A percentile compares a stretch with the other conserved stretches of the same genome.
Conservation (phyloP, 1,140 invertebrate genomes). For the Orussus abietinus region DNA sequence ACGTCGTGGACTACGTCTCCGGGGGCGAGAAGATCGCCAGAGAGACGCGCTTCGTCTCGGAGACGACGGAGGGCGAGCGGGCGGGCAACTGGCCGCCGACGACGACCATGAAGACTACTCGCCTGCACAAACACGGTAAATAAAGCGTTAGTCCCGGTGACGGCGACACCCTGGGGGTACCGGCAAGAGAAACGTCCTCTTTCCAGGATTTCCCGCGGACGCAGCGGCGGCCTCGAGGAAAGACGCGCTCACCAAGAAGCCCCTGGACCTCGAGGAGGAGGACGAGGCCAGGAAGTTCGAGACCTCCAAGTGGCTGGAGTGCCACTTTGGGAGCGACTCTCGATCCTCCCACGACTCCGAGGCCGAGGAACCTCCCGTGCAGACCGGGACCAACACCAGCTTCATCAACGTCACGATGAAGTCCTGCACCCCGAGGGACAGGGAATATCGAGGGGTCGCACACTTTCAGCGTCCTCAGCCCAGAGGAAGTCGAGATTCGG, state of each 20-base stretch:
- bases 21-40: conserved; percentile 69
- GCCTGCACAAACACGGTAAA: conserved; percentile 30
- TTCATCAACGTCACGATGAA: conserved; percentile 79
- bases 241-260: conserved; percentile 74
- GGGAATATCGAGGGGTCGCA: conserved; percentile 19
- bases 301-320: conserved; percentile 85
- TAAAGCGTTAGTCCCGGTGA: too few relatives aligned
- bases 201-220: conserved; percentile 23
- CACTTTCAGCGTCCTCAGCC: conserved; percentile 3
- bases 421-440: conserved; percentile 51
- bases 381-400: conserved; percentile 56
- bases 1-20: conserved; percentile 71
- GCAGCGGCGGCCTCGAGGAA: conserved; percentile 61
- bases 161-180: too few relatives aligned
- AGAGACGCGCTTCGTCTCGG: conserved; percentile 74
- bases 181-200: too few relatives aligned
- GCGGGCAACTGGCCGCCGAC: conserved; percentile 41
- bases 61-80: conserved; percentile 66
- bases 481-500: conserved; percentile 43
- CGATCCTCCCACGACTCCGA: conserved; percentile 69
- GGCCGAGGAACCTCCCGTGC: conserved; percentile 43
- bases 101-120: conserved; percentile 32
- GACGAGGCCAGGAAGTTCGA: conserved; percentile 84
- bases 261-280: conserved; percentile 79
- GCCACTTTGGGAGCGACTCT: conserved; percentile 84